A percentile compares a stretch with the other conserved stretches of the same genome.
phyloP scores from a whole-genome alignment of 2,797 vertebrate species.

The Propithecus perrieri region DNA sequence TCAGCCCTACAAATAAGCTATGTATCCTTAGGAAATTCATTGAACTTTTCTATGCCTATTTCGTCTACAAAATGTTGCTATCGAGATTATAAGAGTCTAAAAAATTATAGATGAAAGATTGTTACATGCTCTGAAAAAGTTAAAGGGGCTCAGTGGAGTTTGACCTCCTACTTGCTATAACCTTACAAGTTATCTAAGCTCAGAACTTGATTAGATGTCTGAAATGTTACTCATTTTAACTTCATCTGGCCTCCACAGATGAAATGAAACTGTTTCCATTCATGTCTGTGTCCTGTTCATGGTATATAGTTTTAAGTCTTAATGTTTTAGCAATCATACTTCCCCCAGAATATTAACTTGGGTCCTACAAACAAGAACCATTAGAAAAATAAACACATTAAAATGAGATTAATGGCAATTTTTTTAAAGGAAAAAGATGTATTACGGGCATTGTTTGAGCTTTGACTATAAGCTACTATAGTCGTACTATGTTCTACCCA shows the following conservation, averaged over 20 bases:
- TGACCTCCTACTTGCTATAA: background rate
- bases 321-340: background rate
- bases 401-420: background rate
- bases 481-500: background rate
- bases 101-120: background rate
- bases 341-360: conserved; percentile 3
- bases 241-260: background rate
- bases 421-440: background rate
- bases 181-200: background rate
- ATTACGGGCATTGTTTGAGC: background rate
- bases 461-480: background rate
- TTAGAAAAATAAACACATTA: background rate
- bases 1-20: background rate
- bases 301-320: background rate
- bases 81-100: background rate
- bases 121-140: background rate
- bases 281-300: background rate
- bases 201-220: background rate
- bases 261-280: background rate
- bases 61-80: background rate
- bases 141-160: background rate
- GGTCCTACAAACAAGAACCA: background rate
- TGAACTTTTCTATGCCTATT: background rate
- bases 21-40: background rate
- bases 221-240: background rate